A percentile compares a stretch with the other conserved stretches of the same genome.
phyloP scores from a whole-genome alignment of 1,140 invertebrate genomes.

The Zaprionus africanus region DNA sequence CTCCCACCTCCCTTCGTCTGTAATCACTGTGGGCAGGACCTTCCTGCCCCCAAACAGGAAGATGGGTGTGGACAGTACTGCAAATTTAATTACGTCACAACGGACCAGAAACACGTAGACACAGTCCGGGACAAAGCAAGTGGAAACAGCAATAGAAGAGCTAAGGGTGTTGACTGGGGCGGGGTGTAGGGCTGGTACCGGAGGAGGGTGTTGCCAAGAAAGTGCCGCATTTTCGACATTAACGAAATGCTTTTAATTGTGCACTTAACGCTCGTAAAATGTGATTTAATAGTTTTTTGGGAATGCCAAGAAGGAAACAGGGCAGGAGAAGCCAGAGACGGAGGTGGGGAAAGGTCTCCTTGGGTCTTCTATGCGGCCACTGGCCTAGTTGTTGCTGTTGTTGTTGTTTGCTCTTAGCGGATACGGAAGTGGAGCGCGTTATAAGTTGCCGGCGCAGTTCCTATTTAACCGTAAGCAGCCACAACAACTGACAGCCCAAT shows the following conservation, averaged over 20 bases:
- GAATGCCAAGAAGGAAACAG: conserved; percentile 35
- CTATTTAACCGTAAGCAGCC: conserved; percentile 58
- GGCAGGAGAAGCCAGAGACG: background rate
- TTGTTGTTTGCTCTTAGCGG: conserved; percentile 28
- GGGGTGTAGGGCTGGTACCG: conserved; percentile 25
- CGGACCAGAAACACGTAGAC: conserved; percentile 16
- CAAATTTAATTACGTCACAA: conserved; percentile 76
- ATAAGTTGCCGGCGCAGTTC: conserved; percentile 67
- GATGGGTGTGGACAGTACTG: conserved; percentile 45
- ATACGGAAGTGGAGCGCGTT: conserved; percentile 67
- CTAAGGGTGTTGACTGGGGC: background rate
- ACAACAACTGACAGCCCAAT: conserved; percentile 51
- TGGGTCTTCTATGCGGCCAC: background rate
- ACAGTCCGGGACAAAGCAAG: conserved; percentile 18
- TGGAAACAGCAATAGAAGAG: conserved; percentile 5
- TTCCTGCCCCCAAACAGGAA: conserved; percentile 16
- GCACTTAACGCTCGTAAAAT: conserved; percentile 82
- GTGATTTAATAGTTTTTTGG: conserved; percentile 78
- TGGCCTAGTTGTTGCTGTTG: conserved; percentile 28
- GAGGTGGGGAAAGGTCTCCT: background rate
- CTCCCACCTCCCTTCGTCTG: background rate
- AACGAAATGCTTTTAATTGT: conserved; percentile 82
- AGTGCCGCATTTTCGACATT: conserved; percentile 75
- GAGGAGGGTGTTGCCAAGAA: conserved; percentile 1
- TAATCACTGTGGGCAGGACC: background rate